Percentiles rank a stretch among this genome's conserved stretches.
phyloP scores from a whole-genome alignment of 2,888 invertebrate species.

The Cantharis rustica region DNA sequence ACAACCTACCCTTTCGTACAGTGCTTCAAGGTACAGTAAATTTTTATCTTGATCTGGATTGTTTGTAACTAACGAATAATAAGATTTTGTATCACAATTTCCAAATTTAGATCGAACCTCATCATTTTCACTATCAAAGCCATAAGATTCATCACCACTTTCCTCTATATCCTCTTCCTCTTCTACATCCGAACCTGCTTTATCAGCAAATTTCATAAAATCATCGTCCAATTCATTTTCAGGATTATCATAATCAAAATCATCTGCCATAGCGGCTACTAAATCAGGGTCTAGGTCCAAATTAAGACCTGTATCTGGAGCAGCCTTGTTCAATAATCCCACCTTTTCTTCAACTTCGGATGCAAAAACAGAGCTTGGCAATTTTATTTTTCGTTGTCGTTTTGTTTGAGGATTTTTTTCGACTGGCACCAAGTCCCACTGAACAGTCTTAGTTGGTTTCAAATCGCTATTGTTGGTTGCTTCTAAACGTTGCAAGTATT shows the following conservation, averaged over 20 bases:
- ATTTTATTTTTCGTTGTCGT: slow-evolving; percentile 36
- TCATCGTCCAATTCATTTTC: slow-evolving; percentile 89
- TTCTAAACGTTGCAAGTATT: slow-evolving; percentile 91
- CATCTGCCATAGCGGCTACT: slow-evolving; percentile 90
- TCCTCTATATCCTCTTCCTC: slow-evolving; percentile 35
- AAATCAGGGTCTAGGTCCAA: slow-evolving; percentile 89
- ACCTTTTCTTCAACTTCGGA: slow-evolving; percentile 85
- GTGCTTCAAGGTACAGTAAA: not conserved
- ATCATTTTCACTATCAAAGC: slow-evolving; percentile 45
- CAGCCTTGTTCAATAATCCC: slow-evolving; percentile 82
- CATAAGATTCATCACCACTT: slow-evolving; percentile 36
- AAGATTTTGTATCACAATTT: slow-evolving; percentile 48
- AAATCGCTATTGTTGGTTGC: slow-evolving; percentile 61
- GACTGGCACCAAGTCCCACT: slow-evolving; percentile 58
- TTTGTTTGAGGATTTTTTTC: slow-evolving; percentile 50
- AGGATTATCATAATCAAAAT: slow-evolving; percentile 84
- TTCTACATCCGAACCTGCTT: slow-evolving; percentile 52
- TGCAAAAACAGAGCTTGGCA: slow-evolving; percentile 89
- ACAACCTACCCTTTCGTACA: not conserved
- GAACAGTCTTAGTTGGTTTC: not conserved
- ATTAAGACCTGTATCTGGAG: slow-evolving; percentile 60
- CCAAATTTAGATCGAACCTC: slow-evolving; percentile 41
- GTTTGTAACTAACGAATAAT: slow-evolving; percentile 55
- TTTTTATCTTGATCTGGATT: slow-evolving; percentile 60
- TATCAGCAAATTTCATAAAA: slow-evolving; percentile 84